These are phyloP conservation scores for Nymphalis c-album DNA, from an alignment of 2,888 invertebrate species.

Conservation along the genomic window DNA sequence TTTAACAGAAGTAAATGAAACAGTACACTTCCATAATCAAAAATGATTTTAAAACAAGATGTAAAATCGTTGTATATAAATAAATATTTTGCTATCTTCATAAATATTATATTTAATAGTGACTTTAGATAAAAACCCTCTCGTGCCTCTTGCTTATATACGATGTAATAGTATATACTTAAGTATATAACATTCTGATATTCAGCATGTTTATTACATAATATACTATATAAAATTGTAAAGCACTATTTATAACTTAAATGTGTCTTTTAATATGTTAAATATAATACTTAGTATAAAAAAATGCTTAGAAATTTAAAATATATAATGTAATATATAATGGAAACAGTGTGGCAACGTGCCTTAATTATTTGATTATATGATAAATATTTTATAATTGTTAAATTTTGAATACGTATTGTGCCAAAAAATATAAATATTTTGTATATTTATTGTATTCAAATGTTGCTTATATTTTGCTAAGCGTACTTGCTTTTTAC, in stretches of 20 bases:
- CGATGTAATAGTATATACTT: background rate
- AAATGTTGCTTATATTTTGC: conserved; percentile 6
- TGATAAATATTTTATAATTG: conserved; percentile 3
- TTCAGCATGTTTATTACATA: conserved; percentile 1
- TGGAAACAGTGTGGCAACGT: conserved; percentile 53
- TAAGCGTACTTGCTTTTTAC: background rate
- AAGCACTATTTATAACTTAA: background rate
- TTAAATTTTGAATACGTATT: conserved; percentile 35
- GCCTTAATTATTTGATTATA: conserved; percentile 63
- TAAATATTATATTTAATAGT: background rate
- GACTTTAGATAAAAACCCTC: background rate
- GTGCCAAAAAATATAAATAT: conserved; percentile 54
- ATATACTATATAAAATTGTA: background rate
- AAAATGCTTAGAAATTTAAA: background rate
- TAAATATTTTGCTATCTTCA: background rate
- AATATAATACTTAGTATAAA: background rate
- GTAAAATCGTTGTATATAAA: background rate
- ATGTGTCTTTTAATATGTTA: background rate
- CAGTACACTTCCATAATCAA: background rate
- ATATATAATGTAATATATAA: background rate
- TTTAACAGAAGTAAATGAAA: background rate
- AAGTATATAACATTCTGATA: conserved; percentile 12
- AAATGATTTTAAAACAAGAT: background rate
- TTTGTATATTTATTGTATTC: conserved; percentile 2
- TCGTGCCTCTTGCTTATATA: background rate